Percentiles rank a stretch among this genome's conserved stretches.
phyloP scores from a whole-genome alignment of 1,140 invertebrate genomes.

The Zophobas atratus region DNA sequence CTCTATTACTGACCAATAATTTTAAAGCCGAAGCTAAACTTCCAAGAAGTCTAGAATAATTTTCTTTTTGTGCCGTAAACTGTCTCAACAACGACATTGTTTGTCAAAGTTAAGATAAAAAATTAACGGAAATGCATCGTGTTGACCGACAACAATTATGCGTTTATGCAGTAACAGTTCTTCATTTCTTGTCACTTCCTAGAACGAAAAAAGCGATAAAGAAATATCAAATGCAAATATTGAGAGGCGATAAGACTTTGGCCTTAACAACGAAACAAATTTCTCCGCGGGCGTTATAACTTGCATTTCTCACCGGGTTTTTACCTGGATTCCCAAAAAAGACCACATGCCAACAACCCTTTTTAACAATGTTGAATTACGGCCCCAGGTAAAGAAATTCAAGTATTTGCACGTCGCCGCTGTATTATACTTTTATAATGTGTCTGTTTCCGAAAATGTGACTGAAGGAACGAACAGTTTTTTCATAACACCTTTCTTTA shows the following conservation, averaged over 20 bases:
- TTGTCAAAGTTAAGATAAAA: not conserved
- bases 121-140: conserved; percentile 19
- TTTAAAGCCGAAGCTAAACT: not conserved
- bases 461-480: too few species aligned
- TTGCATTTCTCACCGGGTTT: not conserved
- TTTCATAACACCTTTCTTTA: too few species aligned
- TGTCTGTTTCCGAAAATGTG: too few species aligned
- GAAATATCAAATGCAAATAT: conserved; percentile 31
- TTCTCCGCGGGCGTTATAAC: not conserved
- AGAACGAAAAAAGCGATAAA: conserved; percentile 26
- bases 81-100: not conserved
- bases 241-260: conserved; percentile 26
- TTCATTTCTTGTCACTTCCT: conserved; percentile 25
- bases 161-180: conserved; percentile 14
- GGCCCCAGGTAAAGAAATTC: conserved; percentile 24
- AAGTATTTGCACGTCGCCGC: conserved; percentile 9
- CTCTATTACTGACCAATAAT: conserved; percentile 10
- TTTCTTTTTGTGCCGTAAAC: not conserved
- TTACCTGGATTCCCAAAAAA: conserved; percentile 23
- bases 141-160: conserved; percentile 9
- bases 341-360: conserved; percentile 21
- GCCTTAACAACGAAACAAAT: conserved; percentile 2
- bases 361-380: conserved; percentile 24
- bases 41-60: not conserved
- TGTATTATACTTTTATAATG: not conserved